Conservation (phyloP, 2,888 invertebrate genomes). For the Drosophila koepferae region DNA sequence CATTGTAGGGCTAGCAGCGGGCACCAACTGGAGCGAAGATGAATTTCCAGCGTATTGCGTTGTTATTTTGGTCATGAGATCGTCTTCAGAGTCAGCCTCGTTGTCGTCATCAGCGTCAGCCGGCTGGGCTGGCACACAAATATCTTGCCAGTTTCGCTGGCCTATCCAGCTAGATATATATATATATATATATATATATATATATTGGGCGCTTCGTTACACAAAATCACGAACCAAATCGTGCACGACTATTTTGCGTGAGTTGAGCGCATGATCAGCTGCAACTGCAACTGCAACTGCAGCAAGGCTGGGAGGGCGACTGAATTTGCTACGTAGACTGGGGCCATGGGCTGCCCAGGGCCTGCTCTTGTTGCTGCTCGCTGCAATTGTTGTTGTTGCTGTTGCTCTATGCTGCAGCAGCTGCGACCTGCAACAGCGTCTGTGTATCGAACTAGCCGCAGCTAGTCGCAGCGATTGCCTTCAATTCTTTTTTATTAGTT, state of each 20-base stretch:
- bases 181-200: slow-evolving; percentile 11
- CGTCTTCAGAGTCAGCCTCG: slow-evolving; percentile 51
- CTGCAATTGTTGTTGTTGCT: background rate
- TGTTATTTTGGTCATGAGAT: slow-evolving; percentile 77
- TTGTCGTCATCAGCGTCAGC: slow-evolving; percentile 37
- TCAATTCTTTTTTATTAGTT: slow-evolving; percentile 28
- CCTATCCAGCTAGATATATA: slow-evolving; percentile 66
- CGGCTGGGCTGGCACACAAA: slow-evolving; percentile 30
- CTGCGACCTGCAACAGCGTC: slow-evolving; percentile 23
- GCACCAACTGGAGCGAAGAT: slow-evolving; percentile 54
- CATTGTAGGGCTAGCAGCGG: slow-evolving; percentile 18
- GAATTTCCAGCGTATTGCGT: slow-evolving; percentile 77
- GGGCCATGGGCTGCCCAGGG: slow-evolving; percentile 32
- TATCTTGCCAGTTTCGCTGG: slow-evolving; percentile 35
- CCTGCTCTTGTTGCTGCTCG: slow-evolving; percentile 13
- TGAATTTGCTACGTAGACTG: slow-evolving; percentile 3
- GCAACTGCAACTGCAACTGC: slow-evolving; percentile 50
- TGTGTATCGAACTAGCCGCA: slow-evolving; percentile 2
- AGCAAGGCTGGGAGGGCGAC: background rate
- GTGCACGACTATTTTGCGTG: slow-evolving; percentile 85
- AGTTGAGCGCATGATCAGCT: slow-evolving; percentile 84
- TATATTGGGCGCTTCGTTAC: slow-evolving; percentile 82
- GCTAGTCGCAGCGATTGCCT: slow-evolving; percentile 31
- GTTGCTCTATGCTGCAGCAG: slow-evolving; percentile 10
- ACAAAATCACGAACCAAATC: slow-evolving; percentile 85